Evolutionary conservation across 2,113 vertebrate species (phyloP), one percentile per base, ranked within the genome.

Genomic region (Pachyramphus minor): DNA sequence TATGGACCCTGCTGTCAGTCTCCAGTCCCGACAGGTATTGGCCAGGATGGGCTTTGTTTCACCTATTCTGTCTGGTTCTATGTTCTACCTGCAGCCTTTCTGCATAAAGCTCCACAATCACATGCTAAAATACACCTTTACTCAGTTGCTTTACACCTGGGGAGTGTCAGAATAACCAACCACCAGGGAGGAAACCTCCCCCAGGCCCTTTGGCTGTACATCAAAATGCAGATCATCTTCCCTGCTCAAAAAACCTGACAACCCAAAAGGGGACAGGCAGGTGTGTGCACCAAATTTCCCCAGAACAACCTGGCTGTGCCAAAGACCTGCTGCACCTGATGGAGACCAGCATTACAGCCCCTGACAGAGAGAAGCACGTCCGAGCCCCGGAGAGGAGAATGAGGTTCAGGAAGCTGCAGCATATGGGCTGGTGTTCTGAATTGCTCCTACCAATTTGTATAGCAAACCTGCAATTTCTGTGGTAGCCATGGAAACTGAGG

Each of bases 401-500:
- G 64, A 81, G 68, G 44, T 35, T 78, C 60, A 63, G 72, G 90
- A 94, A 60, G 85, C 87, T 84, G 93, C 53, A 91, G 87, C 85
- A 71, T 14, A 71, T 21, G 52, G 78, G 79, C 83, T 92, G 60
- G 12, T 44, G 76, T 49, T 92, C 82, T 86, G 60, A 94, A 86
- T 80, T 56, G 69, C 82, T 89, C 68, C 84, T n/a, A 60, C 68
- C 77, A 77, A 93, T 96, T 92, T 86, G 92, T 92, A 44, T 12
- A 88, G 92, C 74, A 96, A 96, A 96, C 92, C 92, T 96, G 95
- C 88, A 86, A 68, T 90, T 95, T 93, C 95, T 90, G 79, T 81
- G 95, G 96, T 96, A 96, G 90, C 93, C 95, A 97, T 96, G 95
- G 96, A 94, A 97, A 96, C 96, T 24, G 91, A 94, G 95, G 90